Evolutionary conservation across 2,797 vertebrate genomes (phyloP).

Genomic region (Hyperoplus lanceolatus): DNA sequence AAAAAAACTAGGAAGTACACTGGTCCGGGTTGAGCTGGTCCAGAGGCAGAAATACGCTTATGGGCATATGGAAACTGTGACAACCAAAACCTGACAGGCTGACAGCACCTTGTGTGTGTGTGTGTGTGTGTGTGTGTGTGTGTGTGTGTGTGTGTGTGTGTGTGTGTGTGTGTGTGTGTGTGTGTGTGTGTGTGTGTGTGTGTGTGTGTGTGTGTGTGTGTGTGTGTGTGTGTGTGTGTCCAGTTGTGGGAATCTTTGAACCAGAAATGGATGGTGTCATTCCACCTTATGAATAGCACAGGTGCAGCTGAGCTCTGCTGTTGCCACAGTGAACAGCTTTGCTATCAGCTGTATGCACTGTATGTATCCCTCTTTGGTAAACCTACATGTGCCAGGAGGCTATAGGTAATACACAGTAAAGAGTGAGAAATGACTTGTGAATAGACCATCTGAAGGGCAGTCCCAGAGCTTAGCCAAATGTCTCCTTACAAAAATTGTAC

Average conservation of each 20-base stretch:
- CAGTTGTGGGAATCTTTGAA: conserved; percentile 32
- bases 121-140: conserved; percentile 1
- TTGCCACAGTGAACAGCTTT: conserved; percentile 40
- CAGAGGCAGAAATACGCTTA: conserved; percentile 57
- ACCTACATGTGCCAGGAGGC: conserved; percentile 18
- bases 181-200: not conserved
- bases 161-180: conserved; percentile 10
- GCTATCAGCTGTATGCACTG: conserved; percentile 10
- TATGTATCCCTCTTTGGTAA: conserved; percentile 14
- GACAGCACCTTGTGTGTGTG: conserved; percentile 28
- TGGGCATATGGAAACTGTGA: conserved; percentile 49
- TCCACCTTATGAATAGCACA: conserved; percentile 15
- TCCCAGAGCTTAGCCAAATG: conserved; percentile 29
- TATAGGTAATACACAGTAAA: conserved; percentile 18
- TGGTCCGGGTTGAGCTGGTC: conserved; percentile 44
- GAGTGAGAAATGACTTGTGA: conserved; percentile 34
- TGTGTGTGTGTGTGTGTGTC: too few relatives aligned
- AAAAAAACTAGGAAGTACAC: conserved; percentile 44
- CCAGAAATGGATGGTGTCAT: conserved; percentile 28
- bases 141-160: not conserved
- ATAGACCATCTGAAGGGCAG: conserved; percentile 34
- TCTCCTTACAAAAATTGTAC: conserved; percentile 45
- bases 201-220: too few relatives aligned
- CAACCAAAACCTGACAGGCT: conserved; percentile 35
- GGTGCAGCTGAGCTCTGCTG: conserved; percentile 28